These are phyloP conservation scores for Heterotis niloticus DNA, from an alignment of 2,113 vertebrate genomes.

Conservation along the genomic window DNA sequence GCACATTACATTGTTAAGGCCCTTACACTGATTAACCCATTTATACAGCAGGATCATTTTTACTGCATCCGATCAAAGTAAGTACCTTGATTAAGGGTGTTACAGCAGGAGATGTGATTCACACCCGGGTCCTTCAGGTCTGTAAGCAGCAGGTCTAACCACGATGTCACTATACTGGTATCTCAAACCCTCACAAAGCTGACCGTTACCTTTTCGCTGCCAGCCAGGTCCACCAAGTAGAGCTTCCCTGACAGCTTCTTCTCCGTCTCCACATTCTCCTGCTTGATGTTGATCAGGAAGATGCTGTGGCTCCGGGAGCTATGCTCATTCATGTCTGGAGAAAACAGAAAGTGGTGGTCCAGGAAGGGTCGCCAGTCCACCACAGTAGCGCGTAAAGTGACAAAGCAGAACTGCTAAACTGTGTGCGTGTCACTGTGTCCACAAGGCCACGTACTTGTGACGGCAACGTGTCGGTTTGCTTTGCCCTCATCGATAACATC, in stretches of 20 bases:
- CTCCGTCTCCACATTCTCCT: conserved; percentile 81
- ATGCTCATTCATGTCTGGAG: conserved; percentile 83
- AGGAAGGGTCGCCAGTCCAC: not conserved
- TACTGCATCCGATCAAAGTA: too few species aligned
- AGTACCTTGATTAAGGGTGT: too few species aligned
- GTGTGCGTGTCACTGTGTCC: too few species aligned
- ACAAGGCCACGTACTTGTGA: conserved; percentile 71
- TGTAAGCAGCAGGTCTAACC: not conserved
- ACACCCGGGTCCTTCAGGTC: too few species aligned
- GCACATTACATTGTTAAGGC: too few species aligned
- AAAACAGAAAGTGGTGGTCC: not conserved
- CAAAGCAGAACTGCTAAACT: too few species aligned
- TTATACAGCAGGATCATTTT: too few species aligned
- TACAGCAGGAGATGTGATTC: too few species aligned
- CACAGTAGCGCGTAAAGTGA: not conserved
- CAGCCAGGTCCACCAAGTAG: conserved; percentile 82
- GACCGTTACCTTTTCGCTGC: conserved; percentile 78
- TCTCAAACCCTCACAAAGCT: not conserved
- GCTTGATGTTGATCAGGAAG: conserved; percentile 83
- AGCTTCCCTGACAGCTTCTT: conserved; percentile 83
- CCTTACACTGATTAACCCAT: too few species aligned
- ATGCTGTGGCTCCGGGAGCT: conserved; percentile 87
- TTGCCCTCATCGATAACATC: conserved; percentile 86
- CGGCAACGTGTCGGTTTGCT: conserved; percentile 77
- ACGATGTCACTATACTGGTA: not conserved